Evolutionary conservation across 2,797 vertebrate genomes (phyloP).

Genomic region (Nannoperca obscura): DNA sequence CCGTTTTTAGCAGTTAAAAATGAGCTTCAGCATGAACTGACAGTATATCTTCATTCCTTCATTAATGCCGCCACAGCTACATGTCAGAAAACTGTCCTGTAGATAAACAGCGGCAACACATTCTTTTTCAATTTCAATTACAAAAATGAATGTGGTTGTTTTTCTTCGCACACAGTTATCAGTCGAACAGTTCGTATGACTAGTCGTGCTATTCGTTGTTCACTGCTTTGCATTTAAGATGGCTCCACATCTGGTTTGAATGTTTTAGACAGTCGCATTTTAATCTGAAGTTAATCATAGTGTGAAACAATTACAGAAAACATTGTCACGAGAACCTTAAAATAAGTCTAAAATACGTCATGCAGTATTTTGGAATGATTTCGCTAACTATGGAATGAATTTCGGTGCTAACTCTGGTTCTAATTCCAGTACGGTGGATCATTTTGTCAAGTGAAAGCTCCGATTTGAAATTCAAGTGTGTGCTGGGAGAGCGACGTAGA

Average conservation of each 20-base stretch:
- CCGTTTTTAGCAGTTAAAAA: not conserved
- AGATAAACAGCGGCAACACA: not conserved
- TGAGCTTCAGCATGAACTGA: not conserved
- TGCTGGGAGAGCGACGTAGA: constrained; percentile 16
- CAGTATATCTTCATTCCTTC: constrained; percentile 32
- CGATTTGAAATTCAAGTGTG: constrained; percentile 1
- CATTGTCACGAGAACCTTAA: not conserved
- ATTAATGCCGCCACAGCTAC: not conserved
- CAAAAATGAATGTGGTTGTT: not conserved
- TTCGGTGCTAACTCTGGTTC: not conserved
- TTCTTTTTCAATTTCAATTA: not conserved
- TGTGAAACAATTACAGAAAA: constrained; percentile 15
- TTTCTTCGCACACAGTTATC: not conserved
- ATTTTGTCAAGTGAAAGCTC: not conserved
- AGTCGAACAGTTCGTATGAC: not conserved
- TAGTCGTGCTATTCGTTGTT: not conserved
- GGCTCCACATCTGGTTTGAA: not conserved
- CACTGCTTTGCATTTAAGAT: not conserved
- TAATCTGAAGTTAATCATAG: not conserved
- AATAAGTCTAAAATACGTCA: constrained; percentile 3
- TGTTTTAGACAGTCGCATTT: not conserved
- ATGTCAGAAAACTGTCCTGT: not conserved
- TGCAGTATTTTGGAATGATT: constrained; percentile 53
- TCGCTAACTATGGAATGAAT: constrained; percentile 12
- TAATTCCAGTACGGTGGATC: not conserved